Evolutionary conservation across 2,113 vertebrate genomes (phyloP).

Genomic region (Diglossa brunneiventris): DNA sequence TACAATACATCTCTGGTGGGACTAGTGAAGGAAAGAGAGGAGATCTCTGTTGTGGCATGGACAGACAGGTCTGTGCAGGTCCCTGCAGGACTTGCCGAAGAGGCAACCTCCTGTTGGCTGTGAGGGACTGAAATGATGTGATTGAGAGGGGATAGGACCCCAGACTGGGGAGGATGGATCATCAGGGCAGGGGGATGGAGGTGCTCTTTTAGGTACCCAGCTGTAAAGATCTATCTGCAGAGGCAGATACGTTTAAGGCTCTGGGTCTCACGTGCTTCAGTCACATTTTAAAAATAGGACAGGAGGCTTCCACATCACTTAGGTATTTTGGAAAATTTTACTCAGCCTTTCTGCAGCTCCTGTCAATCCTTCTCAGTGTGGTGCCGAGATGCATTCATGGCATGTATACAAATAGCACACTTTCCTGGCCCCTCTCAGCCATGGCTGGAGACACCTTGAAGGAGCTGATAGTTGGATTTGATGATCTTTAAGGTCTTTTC

Average conservation of each 20-base stretch:
- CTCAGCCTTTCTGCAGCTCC: slow-evolving; percentile 57
- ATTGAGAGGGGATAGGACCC: neutral
- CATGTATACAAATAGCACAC: neutral
- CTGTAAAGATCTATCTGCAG: neutral
- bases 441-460: neutral
- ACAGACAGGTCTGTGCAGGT: accelerated
- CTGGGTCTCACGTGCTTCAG: neutral
- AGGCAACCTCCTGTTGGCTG: neutral
- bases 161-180: neutral
- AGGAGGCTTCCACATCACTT: slow-evolving; percentile 46
- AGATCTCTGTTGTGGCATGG: neutral
- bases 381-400: neutral
- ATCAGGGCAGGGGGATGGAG: neutral
- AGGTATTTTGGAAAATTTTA: slow-evolving; percentile 66
- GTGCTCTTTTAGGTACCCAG: neutral
- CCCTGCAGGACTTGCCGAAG: neutral
- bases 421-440: neutral
- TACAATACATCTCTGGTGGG: neutral
- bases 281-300: slow-evolving; percentile 61
- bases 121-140: accelerated
- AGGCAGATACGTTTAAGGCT: slow-evolving; percentile 43
- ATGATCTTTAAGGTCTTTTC: neutral
- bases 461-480: neutral
- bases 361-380: slow-evolving; percentile 32
- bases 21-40: neutral